These are phyloP conservation scores for Calonectris borealis DNA, from an alignment of 2,113 vertebrate genomes.

Conservation along the genomic window DNA sequence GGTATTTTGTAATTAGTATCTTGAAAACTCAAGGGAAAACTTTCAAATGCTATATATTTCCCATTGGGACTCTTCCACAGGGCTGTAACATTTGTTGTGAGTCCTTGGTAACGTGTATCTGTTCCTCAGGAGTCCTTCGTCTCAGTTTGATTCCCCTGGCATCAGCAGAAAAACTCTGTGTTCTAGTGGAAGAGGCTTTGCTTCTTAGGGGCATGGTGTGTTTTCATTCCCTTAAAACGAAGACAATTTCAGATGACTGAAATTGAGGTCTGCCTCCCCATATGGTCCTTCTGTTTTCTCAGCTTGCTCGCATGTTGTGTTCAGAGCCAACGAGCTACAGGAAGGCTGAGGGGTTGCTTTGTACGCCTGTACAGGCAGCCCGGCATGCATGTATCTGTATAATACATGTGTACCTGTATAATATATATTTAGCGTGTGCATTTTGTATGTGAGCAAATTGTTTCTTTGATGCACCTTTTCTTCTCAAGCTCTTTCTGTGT, in stretches of 20 bases:
- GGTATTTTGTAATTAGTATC: conserved; percentile 17
- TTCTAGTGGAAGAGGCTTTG: not conserved
- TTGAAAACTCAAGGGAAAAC: conserved; percentile 21
- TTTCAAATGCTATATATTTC: not conserved
- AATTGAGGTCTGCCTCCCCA: not conserved
- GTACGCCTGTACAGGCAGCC: not conserved
- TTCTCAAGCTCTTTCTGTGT: not conserved
- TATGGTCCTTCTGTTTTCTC: not conserved
- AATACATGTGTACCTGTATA: not conserved
- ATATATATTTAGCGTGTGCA: accelerated
- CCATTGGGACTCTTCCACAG: not conserved
- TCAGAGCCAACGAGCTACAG: accelerated
- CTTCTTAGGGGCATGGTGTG: not conserved
- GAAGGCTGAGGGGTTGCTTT: not conserved
- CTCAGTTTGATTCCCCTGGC: not conserved
- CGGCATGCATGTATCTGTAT: not conserved
- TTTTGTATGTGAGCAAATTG: not conserved
- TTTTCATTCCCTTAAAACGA: not conserved
- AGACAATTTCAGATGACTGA: not conserved
- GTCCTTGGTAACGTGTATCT: not conserved
- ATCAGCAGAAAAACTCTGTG: not conserved
- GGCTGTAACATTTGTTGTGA: conserved; percentile 4
- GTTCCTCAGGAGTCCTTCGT: not conserved
- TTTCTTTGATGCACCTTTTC: not conserved
- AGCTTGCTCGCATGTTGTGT: accelerated